Evolutionary conservation across 2,797 vertebrate species (phyloP).

Genomic region (Lutjanus argentimaculatus): DNA sequence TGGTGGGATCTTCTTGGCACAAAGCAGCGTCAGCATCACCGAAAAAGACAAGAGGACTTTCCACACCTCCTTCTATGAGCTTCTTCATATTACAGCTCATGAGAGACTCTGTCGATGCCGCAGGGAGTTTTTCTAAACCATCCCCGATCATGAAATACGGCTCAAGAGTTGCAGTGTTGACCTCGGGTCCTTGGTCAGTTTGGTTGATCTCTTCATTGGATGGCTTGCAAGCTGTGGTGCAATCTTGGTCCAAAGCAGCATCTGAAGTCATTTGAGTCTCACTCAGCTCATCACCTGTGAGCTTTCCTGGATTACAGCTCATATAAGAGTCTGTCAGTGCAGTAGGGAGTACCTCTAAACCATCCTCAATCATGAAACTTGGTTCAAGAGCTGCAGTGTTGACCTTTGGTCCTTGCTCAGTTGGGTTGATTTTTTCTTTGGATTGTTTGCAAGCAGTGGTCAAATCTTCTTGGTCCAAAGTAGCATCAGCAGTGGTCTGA

Average conservation of each 20-base stretch:
- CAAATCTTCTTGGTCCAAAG: too few relatives aligned
- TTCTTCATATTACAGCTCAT: slow-evolving; percentile 18
- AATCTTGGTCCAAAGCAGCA: not conserved
- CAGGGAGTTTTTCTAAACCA: not conserved
- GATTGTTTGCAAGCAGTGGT: too few relatives aligned
- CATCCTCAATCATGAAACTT: slow-evolving; percentile 1
- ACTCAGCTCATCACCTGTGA: not conserved
- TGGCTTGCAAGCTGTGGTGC: too few relatives aligned
- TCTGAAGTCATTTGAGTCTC: not conserved
- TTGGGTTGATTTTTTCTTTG: too few relatives aligned
- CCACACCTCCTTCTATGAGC: not conserved
- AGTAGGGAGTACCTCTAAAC: not conserved
- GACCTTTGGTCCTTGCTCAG: too few relatives aligned
- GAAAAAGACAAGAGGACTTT: too few relatives aligned
- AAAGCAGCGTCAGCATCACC: too few relatives aligned
- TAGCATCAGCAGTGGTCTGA: not conserved
- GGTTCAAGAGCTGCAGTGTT: not conserved
- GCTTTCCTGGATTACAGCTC: slow-evolving; percentile 19
- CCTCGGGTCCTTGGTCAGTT: too few relatives aligned
- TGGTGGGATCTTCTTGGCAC: too few relatives aligned
- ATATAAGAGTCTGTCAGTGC: not conserved
- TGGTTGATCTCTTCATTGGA: too few relatives aligned
- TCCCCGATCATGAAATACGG: slow-evolving; percentile 8
- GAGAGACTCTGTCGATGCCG: not conserved
- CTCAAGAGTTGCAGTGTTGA: not conserved